Evolutionary conservation across 2,113 vertebrate genomes (phyloP), one percentile per base, ranked within the genome.

Genomic region (Pseudorasbora parva): DNA sequence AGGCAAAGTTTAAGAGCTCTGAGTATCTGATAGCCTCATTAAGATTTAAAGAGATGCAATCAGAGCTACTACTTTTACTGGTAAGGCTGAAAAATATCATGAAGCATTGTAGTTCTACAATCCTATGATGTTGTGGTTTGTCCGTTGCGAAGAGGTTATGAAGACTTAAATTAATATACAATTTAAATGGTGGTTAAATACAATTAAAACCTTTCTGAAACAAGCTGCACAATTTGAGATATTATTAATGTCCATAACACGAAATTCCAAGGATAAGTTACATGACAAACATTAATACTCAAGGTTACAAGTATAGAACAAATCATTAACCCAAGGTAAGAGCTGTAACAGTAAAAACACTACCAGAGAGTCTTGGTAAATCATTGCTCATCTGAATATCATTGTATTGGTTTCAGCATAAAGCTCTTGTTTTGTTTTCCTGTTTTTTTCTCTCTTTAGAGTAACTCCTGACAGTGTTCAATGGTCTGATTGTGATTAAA

Each of bases 1-100:
- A 11, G 8, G 62, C 72, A 79, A 14, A 41, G 76, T 47, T 56
- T 78, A 79, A 66, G 59, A n/a, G 17, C 56, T 14, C 23, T 8
- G 51, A 77, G 82, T 79, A 79, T 76, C 85, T 43, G 85, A 79
- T 76, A 56, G 56, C 68, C 83, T 83, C 37, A 84, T 86, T 86
- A 86, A 78, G 33, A 80, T 75, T 80, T 68, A 69, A 83, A 86
- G 66, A 75, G 69, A 83, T 74, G 23, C 45, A 43, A 80, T 81
- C 69, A 74, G 69, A 75, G 49, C 57, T 64, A 11, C 69, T 45
- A 15, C 5, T 72, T 72, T 45, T 72, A 72, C n/a, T 47, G 5
- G 47, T 49, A 72, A n/a, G 41, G 41, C 41, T 23, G 41, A 25
- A 25, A 25, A 47, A 72, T 47, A n/a, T 72, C 68, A 71, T 11